Percentiles rank a stretch among this genome's conserved stretches.
These are phyloP conservation scores for Esperia sulphurella DNA, from an alignment of 2,888 invertebrate species.

Conservation along the genomic window DNA sequence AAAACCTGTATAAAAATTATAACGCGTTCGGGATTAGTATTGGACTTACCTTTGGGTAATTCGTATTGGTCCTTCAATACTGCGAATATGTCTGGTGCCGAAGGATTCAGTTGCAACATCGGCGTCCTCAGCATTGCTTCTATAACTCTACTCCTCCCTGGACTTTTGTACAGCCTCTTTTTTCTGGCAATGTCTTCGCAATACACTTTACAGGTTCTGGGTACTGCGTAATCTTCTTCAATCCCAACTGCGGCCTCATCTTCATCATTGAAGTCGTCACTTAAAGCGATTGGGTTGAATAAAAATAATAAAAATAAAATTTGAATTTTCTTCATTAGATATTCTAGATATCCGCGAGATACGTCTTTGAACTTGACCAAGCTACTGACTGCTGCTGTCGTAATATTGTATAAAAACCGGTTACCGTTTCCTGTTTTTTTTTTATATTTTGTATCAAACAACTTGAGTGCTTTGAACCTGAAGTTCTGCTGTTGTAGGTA, in stretches of 20 bases:
- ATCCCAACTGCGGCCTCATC: conserved; percentile 28
- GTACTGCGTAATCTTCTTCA: conserved; percentile 35
- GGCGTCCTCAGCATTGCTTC: conserved; percentile 53
- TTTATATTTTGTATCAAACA: neutral
- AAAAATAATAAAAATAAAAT: neutral
- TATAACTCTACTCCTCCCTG: conserved; percentile 42
- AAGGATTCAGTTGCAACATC: conserved; percentile 35
- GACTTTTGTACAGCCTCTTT: conserved; percentile 23
- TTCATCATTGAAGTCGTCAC: conserved; percentile 25
- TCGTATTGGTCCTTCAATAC: conserved; percentile 53
- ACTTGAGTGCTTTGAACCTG: conserved; percentile 3
- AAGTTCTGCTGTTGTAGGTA: no score
- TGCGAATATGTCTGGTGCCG: conserved; percentile 43
- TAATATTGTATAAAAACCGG: neutral
- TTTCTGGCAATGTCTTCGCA: conserved; percentile 29
- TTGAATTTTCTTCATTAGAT: neutral
- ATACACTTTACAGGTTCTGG: conserved; percentile 30
- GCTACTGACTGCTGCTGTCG: conserved; percentile 1
- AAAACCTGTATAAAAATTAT: neutral
- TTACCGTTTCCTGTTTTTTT: conserved; percentile 1
- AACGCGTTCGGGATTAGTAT: neutral
- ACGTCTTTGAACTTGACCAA: neutral
- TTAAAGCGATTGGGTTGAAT: neutral
- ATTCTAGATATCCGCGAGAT: neutral
- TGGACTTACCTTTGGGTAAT: conserved; percentile 52